Base-by-base conservation (phyloP, 2,113 vertebrate species). In the Sterna hirundo region DNA sequence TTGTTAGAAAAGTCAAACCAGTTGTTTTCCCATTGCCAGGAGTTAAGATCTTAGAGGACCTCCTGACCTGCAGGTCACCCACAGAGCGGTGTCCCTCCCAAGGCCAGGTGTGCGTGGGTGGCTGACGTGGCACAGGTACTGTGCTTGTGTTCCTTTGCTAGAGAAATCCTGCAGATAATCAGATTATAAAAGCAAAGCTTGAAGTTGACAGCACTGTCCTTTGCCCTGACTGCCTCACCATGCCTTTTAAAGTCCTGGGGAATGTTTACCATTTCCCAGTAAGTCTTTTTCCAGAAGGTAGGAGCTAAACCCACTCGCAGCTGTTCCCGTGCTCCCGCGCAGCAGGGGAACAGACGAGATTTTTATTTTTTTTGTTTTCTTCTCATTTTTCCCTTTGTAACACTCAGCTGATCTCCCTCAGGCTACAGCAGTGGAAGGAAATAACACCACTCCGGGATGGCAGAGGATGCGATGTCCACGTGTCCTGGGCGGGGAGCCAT, bases 381-480 rank as follows among this genome's bases (percentile, higher is more conserved):
- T 55, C 36, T 72, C 8, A 29, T 94, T 94, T 93, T 94, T 29
- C 78, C 65, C 60, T 85, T 88, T 88, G 70, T 57, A 93, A 47
- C 36, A 38, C 22, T 83, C 64, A 81, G 51, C 30, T 81, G 68
- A 46, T 74, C 21, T 80, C 86, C 58, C 72, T 74, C 0, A 0
- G 49, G 68, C 44, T 65, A 10, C 19, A 10, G 71, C 30, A 61
- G 22, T 26, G 61, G 84, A 54, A 91, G 79, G 65, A 82, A 87
- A 75, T 34, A 2, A 51, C 3, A 3, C 4, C 0, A 3, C 61
- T 65, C 13, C 1, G 15, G 77, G 75, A 30, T 72, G 77, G 78
- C 74, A 83, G 66, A 71, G 71, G 52, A 49, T 51, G 81, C 22
- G 61, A 3, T 0, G 0, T 26, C 6, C 83, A 27, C 0, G 0